Base-by-base conservation (phyloP, 1,140 invertebrate genomes). In the Drosophila melanica region DNA sequence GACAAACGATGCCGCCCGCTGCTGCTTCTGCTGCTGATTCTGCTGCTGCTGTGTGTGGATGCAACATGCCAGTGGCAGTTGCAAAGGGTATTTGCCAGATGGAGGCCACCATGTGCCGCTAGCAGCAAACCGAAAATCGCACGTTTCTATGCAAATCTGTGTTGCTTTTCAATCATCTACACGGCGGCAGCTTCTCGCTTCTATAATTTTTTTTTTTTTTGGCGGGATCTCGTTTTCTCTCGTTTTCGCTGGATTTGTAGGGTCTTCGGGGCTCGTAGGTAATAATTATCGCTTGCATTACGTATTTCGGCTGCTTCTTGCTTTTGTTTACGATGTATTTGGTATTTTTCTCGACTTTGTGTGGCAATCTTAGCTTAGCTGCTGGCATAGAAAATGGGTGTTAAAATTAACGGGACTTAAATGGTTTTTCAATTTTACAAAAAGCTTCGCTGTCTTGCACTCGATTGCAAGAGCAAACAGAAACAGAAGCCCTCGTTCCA, bases 231-330 rank as follows among this genome's bases (percentile, higher is more conserved):
- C 18, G 16, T 7, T 65, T 42, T 67, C 23, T 65, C 48, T 65
- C 39, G 47, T 37, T 54, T 27, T 14, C 27, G n/a, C 9, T 45
- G 6, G 18, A 9, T 50, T 23, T 54, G 20, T 70, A 48, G 66
- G 57, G 47, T 48, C 57, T 57, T 65, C 48, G 79, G 35, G 63
- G 73, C 72, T 71, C 66, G 72, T 84, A 87, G 82, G 84, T 81
- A 89, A 89, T 89, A 89, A 89, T 89, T 89, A 89, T 89, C 84
- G 84, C 84, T 84, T 89, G 84, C 77, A 89, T 80, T 89, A 89
- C 79, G 84, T 89, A 84, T 89, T 84, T 80, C 73, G 59, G 79
- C 59, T 78, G 77, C 76, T 87, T 82, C 72, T 87, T 76, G 84
- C 79, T 82, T 82, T 84, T 89, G 84, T 89, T 79, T 86, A 82